These are phyloP conservation scores for Parasteatoda lunata DNA, from an alignment of 2,888 invertebrate genomes.

Conservation along the genomic window DNA sequence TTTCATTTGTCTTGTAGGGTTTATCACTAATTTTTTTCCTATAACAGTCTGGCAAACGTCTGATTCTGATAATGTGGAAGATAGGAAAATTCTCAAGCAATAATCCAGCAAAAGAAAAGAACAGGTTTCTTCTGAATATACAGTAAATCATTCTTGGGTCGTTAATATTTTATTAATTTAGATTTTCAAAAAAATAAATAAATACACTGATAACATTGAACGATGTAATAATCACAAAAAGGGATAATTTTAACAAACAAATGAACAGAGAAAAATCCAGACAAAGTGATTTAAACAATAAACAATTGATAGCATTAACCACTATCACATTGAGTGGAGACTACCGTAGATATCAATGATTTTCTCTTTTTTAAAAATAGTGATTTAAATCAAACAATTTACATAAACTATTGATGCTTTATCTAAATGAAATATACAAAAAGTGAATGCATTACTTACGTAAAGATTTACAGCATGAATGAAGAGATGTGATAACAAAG, in stretches of 20 bases:
- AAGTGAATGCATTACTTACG: slow-evolving; percentile 36
- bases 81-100: too few relatives aligned
- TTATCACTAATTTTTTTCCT: too few relatives aligned
- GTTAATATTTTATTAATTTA: not conserved
- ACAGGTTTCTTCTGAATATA: too few relatives aligned
- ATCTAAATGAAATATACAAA: not conserved
- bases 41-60: too few relatives aligned
- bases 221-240: not conserved
- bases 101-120: too few relatives aligned
- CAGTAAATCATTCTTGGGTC: too few relatives aligned
- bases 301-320: not conserved
- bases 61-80: too few relatives aligned
- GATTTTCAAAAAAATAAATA: not conserved
- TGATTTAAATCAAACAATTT: not conserved
- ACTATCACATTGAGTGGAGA: too few relatives aligned
- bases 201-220: not conserved
- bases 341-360: not conserved
- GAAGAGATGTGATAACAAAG: slow-evolving; percentile 54
- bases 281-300: not conserved
- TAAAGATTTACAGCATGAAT: slow-evolving; percentile 60
- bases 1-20: too few relatives aligned
- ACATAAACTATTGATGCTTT: not conserved
- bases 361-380: not conserved
- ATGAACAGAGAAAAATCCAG: not conserved
- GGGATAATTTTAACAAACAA: not conserved